These are phyloP conservation scores for Cyanistes caeruleus DNA, from an alignment of 2,113 vertebrate species.

Conservation along the genomic window DNA sequence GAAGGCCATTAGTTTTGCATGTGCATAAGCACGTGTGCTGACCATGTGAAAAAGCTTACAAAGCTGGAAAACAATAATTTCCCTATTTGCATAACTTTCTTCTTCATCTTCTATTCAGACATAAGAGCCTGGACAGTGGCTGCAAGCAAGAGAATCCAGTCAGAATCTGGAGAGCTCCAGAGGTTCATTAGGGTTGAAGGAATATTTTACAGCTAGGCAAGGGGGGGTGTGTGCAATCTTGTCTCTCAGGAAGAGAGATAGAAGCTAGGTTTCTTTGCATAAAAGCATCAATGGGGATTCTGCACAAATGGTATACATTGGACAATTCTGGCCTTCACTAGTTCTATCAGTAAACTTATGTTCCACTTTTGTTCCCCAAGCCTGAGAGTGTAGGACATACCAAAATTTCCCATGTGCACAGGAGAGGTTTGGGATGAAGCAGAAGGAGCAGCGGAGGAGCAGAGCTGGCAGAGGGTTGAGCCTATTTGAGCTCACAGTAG, in stretches of 20 bases:
- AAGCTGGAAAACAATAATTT: neutral
- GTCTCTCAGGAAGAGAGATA: neutral
- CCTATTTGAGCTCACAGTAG: neutral
- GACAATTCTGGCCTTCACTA: neutral
- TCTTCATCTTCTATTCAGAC: neutral
- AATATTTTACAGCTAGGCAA: neutral
- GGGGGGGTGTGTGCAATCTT: accelerated
- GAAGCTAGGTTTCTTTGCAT: neutral
- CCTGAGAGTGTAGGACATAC: neutral
- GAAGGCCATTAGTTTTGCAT: neutral
- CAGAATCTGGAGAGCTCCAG: neutral
- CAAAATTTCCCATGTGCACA: neutral
- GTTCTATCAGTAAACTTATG: neutral
- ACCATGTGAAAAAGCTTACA: neutral
- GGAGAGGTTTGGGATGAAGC: neutral
- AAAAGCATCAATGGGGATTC: neutral
- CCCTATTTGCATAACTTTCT: neutral
- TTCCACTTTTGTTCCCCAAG: neutral
- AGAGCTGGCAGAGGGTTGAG: neutral
- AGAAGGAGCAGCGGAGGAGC: neutral
- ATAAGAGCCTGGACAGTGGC: neutral
- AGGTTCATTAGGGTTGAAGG: neutral
- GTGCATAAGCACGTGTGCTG: accelerated
- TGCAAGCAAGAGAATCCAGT: neutral
- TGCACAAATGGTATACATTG: neutral